Conservation (phyloP, 2,888 invertebrate genomes). For the Lepidochrysops patricia region DNA sequence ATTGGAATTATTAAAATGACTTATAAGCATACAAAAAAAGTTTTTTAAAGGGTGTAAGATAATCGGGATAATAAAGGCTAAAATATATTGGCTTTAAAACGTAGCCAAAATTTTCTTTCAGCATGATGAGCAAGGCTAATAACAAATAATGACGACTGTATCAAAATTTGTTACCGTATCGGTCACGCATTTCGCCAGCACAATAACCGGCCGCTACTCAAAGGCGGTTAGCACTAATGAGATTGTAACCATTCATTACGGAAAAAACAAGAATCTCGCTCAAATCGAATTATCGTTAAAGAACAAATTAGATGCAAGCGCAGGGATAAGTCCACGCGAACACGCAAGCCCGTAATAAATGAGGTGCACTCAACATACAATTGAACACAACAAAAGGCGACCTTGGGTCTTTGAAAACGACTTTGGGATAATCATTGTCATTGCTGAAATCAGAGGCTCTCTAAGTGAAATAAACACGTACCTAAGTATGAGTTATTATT, state of each 20-base stretch:
- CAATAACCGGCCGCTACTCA: conserved; percentile 12
- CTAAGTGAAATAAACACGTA: no score
- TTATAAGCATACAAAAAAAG: no score
- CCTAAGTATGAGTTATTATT: no score
- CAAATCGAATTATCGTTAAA: conserved; percentile 15
- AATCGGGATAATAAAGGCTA: neutral
- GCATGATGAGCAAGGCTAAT: neutral
- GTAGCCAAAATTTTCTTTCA: neutral
- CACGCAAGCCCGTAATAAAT: conserved; percentile 17
- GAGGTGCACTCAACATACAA: neutral
- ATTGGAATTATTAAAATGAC: no score
- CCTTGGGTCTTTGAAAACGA: neutral
- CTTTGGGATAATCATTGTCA: neutral
- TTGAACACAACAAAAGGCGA: neutral
- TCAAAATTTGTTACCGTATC: conserved; percentile 9
- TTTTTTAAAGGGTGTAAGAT: no score
- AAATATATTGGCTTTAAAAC: neutral
- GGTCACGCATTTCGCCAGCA: conserved; percentile 27
- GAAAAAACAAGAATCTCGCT: conserved; percentile 11
- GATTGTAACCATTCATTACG: conserved; percentile 16
- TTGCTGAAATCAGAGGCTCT: neutral
- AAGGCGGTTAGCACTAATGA: conserved; percentile 11
- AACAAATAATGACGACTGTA: conserved; percentile 11
- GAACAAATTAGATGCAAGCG: conserved; percentile 16
- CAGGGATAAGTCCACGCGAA: conserved; percentile 11